Evolutionary conservation across 2,797 vertebrate species (phyloP).

Genomic region (Erpetoichthys calabaricus): DNA sequence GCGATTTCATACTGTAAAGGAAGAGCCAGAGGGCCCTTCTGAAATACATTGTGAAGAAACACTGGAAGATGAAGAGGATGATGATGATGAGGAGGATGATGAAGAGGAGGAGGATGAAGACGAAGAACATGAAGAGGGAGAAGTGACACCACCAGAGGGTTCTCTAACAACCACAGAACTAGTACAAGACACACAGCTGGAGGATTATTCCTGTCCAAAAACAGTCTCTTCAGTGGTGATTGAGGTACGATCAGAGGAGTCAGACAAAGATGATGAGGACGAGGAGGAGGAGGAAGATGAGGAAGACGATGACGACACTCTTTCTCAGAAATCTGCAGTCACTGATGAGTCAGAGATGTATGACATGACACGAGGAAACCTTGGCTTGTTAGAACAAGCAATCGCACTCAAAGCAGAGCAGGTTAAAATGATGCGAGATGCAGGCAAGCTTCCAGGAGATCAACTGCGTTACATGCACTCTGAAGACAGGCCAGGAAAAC

Average conservation of each 20-base stretch:
- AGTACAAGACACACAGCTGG: slow-evolving; percentile 35
- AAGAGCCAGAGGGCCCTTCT: slow-evolving; percentile 24
- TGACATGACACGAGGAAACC: slow-evolving; percentile 83
- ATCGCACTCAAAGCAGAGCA: slow-evolving; percentile 92
- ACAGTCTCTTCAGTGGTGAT: slow-evolving; percentile 61
- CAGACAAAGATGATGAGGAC: slow-evolving; percentile 61
- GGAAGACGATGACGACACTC: slow-evolving; percentile 64
- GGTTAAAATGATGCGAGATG: slow-evolving; percentile 63
- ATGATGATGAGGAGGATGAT: slow-evolving; percentile 31
- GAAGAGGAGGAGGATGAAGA: slow-evolving; percentile 36
- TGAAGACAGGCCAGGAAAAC: slow-evolving; percentile 65
- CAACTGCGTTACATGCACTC: slow-evolving; percentile 58
- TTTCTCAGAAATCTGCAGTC: slow-evolving; percentile 65
- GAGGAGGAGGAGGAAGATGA: slow-evolving; percentile 41
- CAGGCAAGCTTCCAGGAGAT: slow-evolving; percentile 47
- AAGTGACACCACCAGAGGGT: slow-evolving; percentile 49
- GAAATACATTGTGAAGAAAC: slow-evolving; percentile 20
- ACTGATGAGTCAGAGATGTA: slow-evolving; percentile 88
- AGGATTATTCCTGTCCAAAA: slow-evolving; percentile 53
- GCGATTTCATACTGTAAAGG: slow-evolving; percentile 26
- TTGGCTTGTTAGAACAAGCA: slow-evolving; percentile 92
- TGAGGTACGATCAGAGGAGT: slow-evolving; percentile 69
- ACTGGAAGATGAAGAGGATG: slow-evolving; percentile 24
- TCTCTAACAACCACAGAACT: slow-evolving; percentile 34
- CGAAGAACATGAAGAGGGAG: slow-evolving; percentile 39